phyloP scores from a whole-genome alignment of 2,113 vertebrate genomes.

The Esox niger region DNA sequence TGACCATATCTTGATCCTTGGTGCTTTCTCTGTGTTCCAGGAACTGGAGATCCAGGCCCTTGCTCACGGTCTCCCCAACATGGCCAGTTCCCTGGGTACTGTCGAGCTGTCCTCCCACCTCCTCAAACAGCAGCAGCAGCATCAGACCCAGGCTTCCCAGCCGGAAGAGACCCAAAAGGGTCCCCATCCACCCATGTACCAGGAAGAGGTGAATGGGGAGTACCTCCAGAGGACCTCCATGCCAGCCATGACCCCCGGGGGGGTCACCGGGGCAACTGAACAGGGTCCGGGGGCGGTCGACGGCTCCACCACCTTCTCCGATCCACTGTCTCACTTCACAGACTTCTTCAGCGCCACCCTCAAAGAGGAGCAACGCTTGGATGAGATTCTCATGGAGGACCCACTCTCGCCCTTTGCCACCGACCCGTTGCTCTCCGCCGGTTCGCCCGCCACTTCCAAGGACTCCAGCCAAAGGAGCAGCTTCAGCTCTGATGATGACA shows the following conservation, averaged over 20 bases:
- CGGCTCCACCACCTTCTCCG: constrained; percentile 83
- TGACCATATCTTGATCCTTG: neutral
- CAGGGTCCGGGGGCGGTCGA: constrained; percentile 65
- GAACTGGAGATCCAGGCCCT: constrained; percentile 95
- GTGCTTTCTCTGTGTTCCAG: constrained; percentile 65
- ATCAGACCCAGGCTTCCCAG: constrained; percentile 68
- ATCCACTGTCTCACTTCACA: constrained; percentile 95
- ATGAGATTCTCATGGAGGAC: constrained; percentile 84
- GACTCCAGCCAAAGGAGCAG: constrained; percentile 92
- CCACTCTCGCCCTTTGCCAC: constrained; percentile 84
- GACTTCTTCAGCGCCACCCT: constrained; percentile 92
- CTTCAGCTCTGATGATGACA: constrained; percentile 89
- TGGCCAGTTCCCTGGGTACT: constrained; percentile 72
- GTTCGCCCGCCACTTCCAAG: constrained; percentile 86
- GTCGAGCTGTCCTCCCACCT: constrained; percentile 79
- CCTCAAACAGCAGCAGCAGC: constrained; percentile 79
- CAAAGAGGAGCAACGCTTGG: constrained; percentile 89
- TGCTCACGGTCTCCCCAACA: constrained; percentile 85
- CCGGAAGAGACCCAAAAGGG: constrained; percentile 50
- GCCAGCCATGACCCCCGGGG: constrained; percentile 39
- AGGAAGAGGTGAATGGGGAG: constrained; percentile 79
- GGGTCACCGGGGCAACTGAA: constrained; percentile 34
- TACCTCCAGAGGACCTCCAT: constrained; percentile 73
- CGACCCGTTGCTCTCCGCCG: constrained; percentile 87
- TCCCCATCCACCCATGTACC: constrained; percentile 77